Percentiles rank a stretch among this genome's conserved stretches.
phyloP scores from a whole-genome alignment of 2,797 vertebrate genomes.

The Sphenopsis melanotis region DNA sequence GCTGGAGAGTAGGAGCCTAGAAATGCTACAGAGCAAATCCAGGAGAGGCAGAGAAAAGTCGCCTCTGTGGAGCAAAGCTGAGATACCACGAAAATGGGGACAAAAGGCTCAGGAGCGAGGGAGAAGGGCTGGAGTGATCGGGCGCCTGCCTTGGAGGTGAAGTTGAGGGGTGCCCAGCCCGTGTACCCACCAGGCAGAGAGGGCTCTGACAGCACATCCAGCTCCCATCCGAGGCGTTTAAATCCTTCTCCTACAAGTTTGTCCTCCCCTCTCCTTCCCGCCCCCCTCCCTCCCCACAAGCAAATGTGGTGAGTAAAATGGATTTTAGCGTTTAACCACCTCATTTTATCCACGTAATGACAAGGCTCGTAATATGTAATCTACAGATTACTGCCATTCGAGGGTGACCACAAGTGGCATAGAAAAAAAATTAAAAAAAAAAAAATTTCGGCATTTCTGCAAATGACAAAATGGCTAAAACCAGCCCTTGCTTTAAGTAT shows the following conservation, averaged over 20 bases:
- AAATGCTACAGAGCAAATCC: constrained; percentile 5
- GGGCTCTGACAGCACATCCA: neutral
- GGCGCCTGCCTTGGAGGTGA: neutral
- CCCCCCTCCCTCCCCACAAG: neutral
- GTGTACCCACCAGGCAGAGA: neutral
- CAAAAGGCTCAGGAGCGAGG: constrained; percentile 21
- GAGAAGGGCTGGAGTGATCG: neutral
- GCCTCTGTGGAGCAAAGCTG: constrained; percentile 18
- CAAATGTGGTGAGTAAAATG: constrained; percentile 60
- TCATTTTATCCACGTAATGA: constrained; percentile 53
- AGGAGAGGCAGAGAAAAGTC: constrained; percentile 33
- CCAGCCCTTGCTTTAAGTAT: neutral
- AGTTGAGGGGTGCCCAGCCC: neutral
- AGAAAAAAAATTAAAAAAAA: neutral
- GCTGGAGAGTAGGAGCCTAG: neutral
- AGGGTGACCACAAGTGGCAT: constrained; percentile 52
- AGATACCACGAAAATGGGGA: constrained; percentile 28
- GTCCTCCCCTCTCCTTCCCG: neutral
- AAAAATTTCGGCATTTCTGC: neutral
- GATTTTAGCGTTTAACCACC: constrained; percentile 59
- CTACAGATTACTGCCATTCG: constrained; percentile 50
- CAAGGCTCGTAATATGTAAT: constrained; percentile 57
- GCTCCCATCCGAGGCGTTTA: neutral
- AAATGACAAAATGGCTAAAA: constrained; percentile 2
- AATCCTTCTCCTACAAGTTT: neutral